Percentiles rank a stretch among this genome's conserved stretches.
These are phyloP conservation scores for Drosophila subsilvestris DNA, from an alignment of 2,888 invertebrate genomes.

Conservation along the genomic window DNA sequence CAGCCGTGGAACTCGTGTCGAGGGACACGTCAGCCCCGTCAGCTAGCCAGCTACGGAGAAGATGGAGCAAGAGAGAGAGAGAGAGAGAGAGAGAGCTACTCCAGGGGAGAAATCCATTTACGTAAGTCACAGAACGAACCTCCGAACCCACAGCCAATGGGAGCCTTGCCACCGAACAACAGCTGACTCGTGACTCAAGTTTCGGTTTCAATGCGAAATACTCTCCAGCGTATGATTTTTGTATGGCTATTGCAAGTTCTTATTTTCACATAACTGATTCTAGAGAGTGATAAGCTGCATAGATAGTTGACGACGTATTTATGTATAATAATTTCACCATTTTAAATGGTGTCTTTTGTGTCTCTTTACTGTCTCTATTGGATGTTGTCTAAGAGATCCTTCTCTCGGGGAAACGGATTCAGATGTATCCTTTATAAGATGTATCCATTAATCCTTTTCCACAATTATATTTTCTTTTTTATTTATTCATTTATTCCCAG, in stretches of 20 bases:
- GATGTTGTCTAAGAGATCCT: not conserved
- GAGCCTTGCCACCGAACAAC: slow-evolving; percentile 27
- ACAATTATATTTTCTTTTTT: too few species aligned
- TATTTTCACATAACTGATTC: slow-evolving; percentile 3
- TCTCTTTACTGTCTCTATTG: not conserved
- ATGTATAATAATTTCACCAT: not conserved
- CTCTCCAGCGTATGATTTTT: not conserved
- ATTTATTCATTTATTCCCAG: too few species aligned
- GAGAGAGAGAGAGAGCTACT: not conserved
- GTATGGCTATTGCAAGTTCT: slow-evolving; percentile 8
- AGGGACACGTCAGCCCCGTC: slow-evolving; percentile 28
- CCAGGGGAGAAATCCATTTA: slow-evolving; percentile 11
- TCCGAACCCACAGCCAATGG: slow-evolving; percentile 13
- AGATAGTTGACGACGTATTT: too few species aligned
- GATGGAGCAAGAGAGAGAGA: too few species aligned
- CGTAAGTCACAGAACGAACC: slow-evolving; percentile 12
- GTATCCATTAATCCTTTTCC: too few species aligned
- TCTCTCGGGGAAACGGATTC: not conserved
- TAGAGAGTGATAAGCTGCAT: not conserved
- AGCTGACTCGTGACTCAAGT: slow-evolving; percentile 32
- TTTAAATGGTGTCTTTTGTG: too few species aligned
- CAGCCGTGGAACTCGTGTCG: slow-evolving; percentile 25
- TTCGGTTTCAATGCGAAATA: slow-evolving; percentile 20
- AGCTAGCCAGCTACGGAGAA: not conserved
- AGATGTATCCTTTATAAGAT: too few species aligned